Conservation (phyloP, 2,113 vertebrate species). For the Tragelaphus buxtoni region DNA sequence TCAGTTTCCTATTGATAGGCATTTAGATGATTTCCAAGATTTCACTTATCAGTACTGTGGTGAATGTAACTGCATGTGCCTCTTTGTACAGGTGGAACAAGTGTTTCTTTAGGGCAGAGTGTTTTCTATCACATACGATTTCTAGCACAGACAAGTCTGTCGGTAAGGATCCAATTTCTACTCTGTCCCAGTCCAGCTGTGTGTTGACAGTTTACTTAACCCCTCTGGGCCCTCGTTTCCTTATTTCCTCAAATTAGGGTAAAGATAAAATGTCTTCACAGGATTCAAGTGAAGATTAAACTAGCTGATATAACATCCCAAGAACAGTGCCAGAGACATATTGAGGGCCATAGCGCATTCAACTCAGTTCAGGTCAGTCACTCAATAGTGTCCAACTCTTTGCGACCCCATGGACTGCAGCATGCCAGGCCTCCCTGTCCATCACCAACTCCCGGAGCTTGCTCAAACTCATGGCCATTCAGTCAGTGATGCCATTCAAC, state of each 20-base stretch:
- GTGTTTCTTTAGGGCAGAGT: neutral
- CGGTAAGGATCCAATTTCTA: neutral
- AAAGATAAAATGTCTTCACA: neutral
- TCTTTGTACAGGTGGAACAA: neutral
- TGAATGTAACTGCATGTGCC: neutral
- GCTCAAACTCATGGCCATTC: neutral
- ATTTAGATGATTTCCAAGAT: neutral
- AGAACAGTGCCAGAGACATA: neutral
- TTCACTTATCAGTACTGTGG: neutral
- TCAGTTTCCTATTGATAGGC: neutral
- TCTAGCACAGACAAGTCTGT: neutral
- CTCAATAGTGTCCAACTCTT: neutral
- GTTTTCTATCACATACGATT: neutral
- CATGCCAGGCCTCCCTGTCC: neutral
- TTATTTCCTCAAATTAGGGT: neutral
- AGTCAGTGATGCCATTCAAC: neutral
- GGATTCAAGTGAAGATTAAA: neutral
- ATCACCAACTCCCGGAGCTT: neutral
- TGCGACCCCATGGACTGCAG: fast-evolving
- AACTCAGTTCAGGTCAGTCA: neutral
- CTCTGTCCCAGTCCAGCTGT: neutral
- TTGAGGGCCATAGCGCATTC: neutral
- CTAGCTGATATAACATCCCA: neutral
- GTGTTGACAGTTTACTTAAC: neutral
- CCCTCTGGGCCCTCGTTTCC: neutral